Base-by-base conservation (phyloP, 2,888 invertebrate genomes). In the Achlya flavicornis region DNA sequence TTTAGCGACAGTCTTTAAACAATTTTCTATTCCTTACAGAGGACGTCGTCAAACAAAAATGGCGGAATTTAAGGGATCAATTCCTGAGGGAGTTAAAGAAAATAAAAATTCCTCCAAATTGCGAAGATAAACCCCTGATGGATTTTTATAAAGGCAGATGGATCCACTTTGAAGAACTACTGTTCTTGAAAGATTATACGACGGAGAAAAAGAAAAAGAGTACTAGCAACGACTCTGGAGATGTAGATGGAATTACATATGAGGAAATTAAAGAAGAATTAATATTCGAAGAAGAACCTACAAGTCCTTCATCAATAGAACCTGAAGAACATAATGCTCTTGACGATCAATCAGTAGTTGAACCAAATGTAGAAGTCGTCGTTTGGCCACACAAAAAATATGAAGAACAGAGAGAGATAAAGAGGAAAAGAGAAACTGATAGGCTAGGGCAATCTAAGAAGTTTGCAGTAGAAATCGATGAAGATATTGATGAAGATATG, bases 51-150 rank as follows among this genome's bases (percentile, higher is more conserved):
- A 81, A 75, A 66, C 69, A 74, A 32, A 78, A 77, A 70, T 81
- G 81, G 81, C 74, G 77, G 0, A 77, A 76, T 41, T 63, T 81
- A 41, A 66, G 79, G 60, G 81, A 81, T 58, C 75, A 77, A 38
- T 81, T 80, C 41, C 63, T 72, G 64, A 67, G 67, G 12, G 74
- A 79, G 64, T 64, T 67, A 1, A 78, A 70, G 57, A 77, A 70
- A 48, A 66, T 73, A 1, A 62, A 64, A 14, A 41, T 71, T 4
- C 74, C 69, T 0, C 58, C 57, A 7, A 64, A 64, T 6, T 11
- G 69, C 32, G 66, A 71, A 4, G 70, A 63, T 0, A 67, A 68
- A 48, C 70, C 79, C 0, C 63, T 75, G 11, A 66, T 69, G 0
- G 38, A 64, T 2, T 75, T 74, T 53, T 81, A 81, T 62, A 71